phyloP scores from a whole-genome alignment of 2,797 vertebrate genomes.

The Prionace glauca region DNA sequence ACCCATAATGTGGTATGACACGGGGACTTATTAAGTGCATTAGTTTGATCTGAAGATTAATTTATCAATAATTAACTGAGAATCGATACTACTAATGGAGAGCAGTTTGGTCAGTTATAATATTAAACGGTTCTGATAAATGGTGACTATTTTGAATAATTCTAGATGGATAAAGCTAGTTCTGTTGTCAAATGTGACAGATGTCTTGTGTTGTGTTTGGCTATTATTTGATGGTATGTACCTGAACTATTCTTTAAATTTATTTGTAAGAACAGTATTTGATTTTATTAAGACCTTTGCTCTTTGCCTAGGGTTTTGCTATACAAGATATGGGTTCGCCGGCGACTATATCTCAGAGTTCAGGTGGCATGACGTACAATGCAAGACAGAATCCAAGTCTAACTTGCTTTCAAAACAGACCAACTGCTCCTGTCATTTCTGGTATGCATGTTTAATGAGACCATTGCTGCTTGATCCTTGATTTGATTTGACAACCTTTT shows the following conservation, averaged over 20 bases:
- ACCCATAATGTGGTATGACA: background rate
- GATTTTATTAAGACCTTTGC: conserved; percentile 29
- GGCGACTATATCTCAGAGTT: conserved; percentile 60
- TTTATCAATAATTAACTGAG: background rate
- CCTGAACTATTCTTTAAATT: background rate
- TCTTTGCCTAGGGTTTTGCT: conserved; percentile 61
- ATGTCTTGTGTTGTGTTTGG: background rate
- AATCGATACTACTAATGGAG: background rate
- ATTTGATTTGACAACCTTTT: background rate
- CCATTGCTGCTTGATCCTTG: background rate
- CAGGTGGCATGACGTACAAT: conserved; percentile 58
- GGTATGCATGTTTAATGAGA: conserved; percentile 55
- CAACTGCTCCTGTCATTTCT: conserved; percentile 59
- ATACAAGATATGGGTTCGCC: conserved; percentile 52
- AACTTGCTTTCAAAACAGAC: conserved; percentile 61
- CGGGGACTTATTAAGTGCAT: background rate
- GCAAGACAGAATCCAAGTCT: conserved; percentile 60
- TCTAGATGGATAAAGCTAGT: background rate
- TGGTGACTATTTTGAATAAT: background rate
- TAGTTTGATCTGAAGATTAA: background rate
- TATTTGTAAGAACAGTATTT: background rate
- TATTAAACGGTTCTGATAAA: background rate
- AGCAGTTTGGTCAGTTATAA: background rate
- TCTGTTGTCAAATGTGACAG: background rate
- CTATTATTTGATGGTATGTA: background rate